Conservation (phyloP, 2,888 invertebrate genomes). For the Tigriopus californicus region DNA sequence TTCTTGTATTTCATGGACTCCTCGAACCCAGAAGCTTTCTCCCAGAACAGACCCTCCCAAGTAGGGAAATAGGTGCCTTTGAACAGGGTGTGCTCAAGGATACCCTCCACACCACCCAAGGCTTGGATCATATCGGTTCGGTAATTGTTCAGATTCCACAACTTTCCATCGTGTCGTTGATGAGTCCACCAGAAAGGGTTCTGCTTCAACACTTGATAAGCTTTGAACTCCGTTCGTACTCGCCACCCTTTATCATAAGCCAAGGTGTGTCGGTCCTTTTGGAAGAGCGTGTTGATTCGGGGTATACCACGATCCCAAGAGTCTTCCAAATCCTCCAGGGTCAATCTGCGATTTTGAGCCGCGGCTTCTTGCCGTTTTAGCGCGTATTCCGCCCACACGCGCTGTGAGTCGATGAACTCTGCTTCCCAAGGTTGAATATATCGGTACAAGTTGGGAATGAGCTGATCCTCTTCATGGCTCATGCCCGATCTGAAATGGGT, state of each 20-base stretch:
- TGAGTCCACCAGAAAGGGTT: slow-evolving; percentile 99
- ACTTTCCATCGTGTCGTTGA: slow-evolving; percentile 95
- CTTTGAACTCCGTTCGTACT: slow-evolving; percentile 96
- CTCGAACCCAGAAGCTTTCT: slow-evolving; percentile 97
- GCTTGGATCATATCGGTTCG: slow-evolving; percentile 99
- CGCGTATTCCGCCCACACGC: slow-evolving; percentile 99
- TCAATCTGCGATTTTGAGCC: slow-evolving; percentile 86
- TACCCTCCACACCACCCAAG: slow-evolving; percentile 95
- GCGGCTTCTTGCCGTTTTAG: slow-evolving; percentile 95
- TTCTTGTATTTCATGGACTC: slow-evolving; percentile 99
- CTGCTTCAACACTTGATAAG: slow-evolving; percentile 91
- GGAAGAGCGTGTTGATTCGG: slow-evolving; percentile 95
- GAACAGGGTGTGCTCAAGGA: slow-evolving; percentile 93
- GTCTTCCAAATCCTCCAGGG: slow-evolving; percentile 94
- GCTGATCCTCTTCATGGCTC: slow-evolving; percentile 98
- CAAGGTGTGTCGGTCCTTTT: slow-evolving; percentile 93
- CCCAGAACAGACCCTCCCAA: slow-evolving; percentile 99
- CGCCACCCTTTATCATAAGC: slow-evolving; percentile 99
- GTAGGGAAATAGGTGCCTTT: slow-evolving; percentile 99
- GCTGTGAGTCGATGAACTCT: slow-evolving; percentile 96
- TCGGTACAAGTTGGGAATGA: slow-evolving; percentile 91
- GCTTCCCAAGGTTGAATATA: slow-evolving; percentile 99
- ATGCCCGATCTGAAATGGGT: slow-evolving; percentile 99
- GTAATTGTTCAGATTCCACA: slow-evolving; percentile 99
- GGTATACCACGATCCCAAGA: slow-evolving; percentile 99